Conservation (phyloP, 2,888 invertebrate genomes). For the Scelioninae gen. 1 region DNA sequence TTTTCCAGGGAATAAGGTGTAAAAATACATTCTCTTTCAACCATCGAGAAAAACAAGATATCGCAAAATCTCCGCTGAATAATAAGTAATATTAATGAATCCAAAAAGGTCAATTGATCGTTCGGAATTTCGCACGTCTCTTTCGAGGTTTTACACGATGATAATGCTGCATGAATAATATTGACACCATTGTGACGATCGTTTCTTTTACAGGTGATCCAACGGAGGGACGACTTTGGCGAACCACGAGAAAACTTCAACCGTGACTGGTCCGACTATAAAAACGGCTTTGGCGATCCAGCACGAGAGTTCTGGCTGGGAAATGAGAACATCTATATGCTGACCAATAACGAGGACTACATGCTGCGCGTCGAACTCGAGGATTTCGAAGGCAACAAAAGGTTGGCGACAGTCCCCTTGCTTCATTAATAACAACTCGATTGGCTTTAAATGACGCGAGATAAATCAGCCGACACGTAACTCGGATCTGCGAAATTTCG, state of each 20-base stretch:
- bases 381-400: slow-evolving; percentile 96
- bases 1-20: too few species aligned
- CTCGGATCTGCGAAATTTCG: slow-evolving; percentile 18
- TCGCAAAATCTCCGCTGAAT: too few species aligned
- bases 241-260: slow-evolving; percentile 95
- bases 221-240: slow-evolving; percentile 94
- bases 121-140: slow-evolving; percentile 3
- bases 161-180: neutral
- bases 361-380: slow-evolving; percentile 94
- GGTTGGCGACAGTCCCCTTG: slow-evolving; percentile 87
- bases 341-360: slow-evolving; percentile 96
- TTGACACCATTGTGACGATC: neutral
- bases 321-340: slow-evolving; percentile 96
- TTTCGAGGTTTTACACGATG: neutral
- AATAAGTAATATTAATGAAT: neutral
- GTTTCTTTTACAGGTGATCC: slow-evolving; percentile 89
- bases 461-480: slow-evolving; percentile 33
- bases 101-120: slow-evolving; percentile 2
- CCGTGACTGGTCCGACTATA: slow-evolving; percentile 96
- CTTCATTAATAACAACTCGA: slow-evolving; percentile 21
- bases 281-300: slow-evolving; percentile 96
- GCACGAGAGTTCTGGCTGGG: slow-evolving; percentile 96
- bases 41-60: too few species aligned
- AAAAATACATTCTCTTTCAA: too few species aligned
- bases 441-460: slow-evolving; percentile 5